Evolutionary conservation across 2,113 vertebrate species (phyloP).

Genomic region (Coryphaenoides rupestris): DNA sequence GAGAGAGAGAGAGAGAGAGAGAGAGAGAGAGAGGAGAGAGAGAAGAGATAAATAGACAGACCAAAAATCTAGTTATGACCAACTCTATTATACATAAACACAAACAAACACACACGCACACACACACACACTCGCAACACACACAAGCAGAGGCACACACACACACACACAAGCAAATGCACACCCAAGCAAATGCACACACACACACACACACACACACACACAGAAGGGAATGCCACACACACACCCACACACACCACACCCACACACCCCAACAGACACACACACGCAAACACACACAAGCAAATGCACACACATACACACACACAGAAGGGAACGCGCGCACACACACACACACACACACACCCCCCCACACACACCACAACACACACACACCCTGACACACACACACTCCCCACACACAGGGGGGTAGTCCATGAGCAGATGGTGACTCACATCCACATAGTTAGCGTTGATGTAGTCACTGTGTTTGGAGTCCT

Average conservation of each 20-base stretch:
- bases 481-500: slow-evolving; percentile 94
- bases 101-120: neutral
- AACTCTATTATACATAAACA: too few relatives aligned
- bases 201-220: slow-evolving; percentile 2
- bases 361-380: slow-evolving; percentile 8
- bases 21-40: neutral
- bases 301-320: slow-evolving; percentile 79
- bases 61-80: too few relatives aligned
- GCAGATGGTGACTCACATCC: slow-evolving; percentile 79
- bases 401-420: slow-evolving; percentile 2
- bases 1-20: neutral
- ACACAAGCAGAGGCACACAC: neutral
- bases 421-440: neutral
- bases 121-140: slow-evolving; percentile 4
- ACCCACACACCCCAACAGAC: neutral
- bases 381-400: neutral
- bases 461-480: slow-evolving; percentile 97
- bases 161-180: neutral
- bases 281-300: slow-evolving; percentile 9
- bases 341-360: neutral
- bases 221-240: neutral
- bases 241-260: slow-evolving; percentile 91
- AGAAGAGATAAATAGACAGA: neutral
- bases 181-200: too few relatives aligned
- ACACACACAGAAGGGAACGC: too few relatives aligned